Percentiles rank a stretch among this genome's conserved stretches.
Evolutionary conservation across 2,888 invertebrate species (phyloP).

Genomic region (Lasioglossum villosulum): DNA sequence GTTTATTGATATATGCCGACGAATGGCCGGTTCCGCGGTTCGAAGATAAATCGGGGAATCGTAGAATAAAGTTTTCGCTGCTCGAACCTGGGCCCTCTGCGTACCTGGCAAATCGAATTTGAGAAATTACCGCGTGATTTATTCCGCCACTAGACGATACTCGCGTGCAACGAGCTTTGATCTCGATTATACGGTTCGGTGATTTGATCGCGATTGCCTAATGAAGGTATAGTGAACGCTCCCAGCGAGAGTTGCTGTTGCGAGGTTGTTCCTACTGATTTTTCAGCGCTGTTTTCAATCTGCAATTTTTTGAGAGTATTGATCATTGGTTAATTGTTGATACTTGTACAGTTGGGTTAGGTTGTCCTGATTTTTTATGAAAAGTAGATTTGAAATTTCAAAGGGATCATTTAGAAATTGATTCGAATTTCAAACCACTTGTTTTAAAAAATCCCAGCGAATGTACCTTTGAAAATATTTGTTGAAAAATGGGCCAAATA

Average conservation of each 20-base stretch:
- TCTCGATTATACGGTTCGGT: conserved; percentile 4
- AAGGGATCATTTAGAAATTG: background rate
- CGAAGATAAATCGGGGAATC: conserved; percentile 1
- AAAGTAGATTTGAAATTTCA: background rate
- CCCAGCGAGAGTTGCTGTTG: background rate
- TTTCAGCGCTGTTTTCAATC: background rate
- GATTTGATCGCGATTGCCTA: background rate
- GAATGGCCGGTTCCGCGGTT: background rate
- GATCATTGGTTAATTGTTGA: background rate
- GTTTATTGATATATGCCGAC: conserved; percentile 17
- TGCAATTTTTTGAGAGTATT: background rate
- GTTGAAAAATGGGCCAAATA: background rate
- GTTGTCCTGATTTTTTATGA: background rate
- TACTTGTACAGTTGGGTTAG: background rate
- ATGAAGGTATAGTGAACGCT: conserved; percentile 4
- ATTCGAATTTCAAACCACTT: background rate
- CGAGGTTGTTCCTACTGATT: background rate
- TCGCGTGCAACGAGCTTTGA: background rate
- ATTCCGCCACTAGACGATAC: background rate
- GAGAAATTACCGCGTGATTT: conserved; percentile 3
- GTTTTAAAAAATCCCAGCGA: background rate
- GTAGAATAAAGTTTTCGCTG: background rate
- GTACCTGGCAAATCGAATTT: background rate
- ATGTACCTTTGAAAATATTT: background rate
- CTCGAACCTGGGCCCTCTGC: background rate